Percentiles rank a stretch among this genome's conserved stretches.
These are phyloP conservation scores for Hyalella azteca DNA, from an alignment of 2,888 invertebrate species.

Conservation along the genomic window DNA sequence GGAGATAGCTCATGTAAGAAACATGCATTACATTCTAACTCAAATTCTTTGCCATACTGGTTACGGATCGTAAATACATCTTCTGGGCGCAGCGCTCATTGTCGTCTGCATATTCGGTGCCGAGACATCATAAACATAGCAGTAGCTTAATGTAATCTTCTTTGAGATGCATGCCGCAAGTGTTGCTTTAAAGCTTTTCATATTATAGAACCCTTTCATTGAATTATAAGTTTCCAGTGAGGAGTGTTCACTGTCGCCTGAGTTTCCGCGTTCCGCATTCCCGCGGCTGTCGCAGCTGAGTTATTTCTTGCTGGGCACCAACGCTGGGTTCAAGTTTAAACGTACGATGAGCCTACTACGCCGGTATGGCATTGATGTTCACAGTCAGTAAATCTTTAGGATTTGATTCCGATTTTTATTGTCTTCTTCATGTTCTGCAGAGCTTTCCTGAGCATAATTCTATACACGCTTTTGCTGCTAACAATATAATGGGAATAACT, in stretches of 20 bases:
- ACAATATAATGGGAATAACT: too few species aligned
- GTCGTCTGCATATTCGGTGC: neutral
- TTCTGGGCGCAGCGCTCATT: neutral
- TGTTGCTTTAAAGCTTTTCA: neutral
- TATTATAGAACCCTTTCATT: constrained; percentile 23
- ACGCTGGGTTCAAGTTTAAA: neutral
- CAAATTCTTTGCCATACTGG: neutral
- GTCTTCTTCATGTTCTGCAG: too few species aligned
- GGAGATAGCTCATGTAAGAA: constrained; percentile 17
- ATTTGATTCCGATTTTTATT: too few species aligned
- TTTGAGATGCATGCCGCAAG: constrained; percentile 9
- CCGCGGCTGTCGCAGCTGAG: neutral
- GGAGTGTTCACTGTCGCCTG: constrained; percentile 14
- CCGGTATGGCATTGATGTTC: too few species aligned
- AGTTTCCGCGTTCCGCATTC: constrained; percentile 1
- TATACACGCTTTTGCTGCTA: too few species aligned
- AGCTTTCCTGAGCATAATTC: too few species aligned
- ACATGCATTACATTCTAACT: constrained; percentile 27
- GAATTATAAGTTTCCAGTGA: constrained; percentile 30
- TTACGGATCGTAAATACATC: constrained; percentile 13
- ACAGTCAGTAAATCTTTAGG: too few species aligned
- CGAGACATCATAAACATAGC: neutral
- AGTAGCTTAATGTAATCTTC: constrained; percentile 34
- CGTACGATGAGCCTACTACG: neutral
- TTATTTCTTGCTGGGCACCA: neutral